Base-by-base conservation (phyloP, 2,113 vertebrate species). In the Lasiurus cinereus region DNA sequence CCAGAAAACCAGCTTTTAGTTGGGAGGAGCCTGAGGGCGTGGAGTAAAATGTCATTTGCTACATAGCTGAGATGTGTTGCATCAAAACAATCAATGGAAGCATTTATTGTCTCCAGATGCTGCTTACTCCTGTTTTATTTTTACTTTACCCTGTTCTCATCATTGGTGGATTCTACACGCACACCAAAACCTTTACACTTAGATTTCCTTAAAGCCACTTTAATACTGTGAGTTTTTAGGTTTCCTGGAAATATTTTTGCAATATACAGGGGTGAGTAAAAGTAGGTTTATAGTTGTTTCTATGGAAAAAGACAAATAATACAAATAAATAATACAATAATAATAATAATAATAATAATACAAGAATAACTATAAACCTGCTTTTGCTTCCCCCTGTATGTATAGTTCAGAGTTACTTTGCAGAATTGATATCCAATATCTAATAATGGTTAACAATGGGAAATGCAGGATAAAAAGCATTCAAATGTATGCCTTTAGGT, bases 31-130 rank as follows among this genome's bases (percentile, higher is more conserved):
- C 96, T 70, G 0, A 6, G 97, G 62, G 88, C 67, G 94, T 39
- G 39, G 82, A 94, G 73, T 89, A 92, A 98, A 96, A 91, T 91
- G n/a, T 56, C 78, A 92, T 94, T 98, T 96, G 96, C 93, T 93
- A 59, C 52, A 33, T 95, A 95, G 94, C 96, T 96, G 74, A 88
- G 92, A 46, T 56, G n/a, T 86, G 95, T 70, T 96, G 66, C 91
- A 82, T 76, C 93, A 92, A 96, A 96, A 73, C 0, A 88, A 84
- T 19, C 0, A 88, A 84, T 19, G 74, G 87, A 96, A 96, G 84
- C 39, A 66, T 33, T 88, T 96, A 97, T 83, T 69, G 66, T 83
- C 84, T 96, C 0, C 27, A 94, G 91, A 88, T 97, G 91, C 82
- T 96, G 70, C 76, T 19, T 77, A 56, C 64, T 92, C 27, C 8